These are phyloP conservation scores for Novumbra hubbsi DNA, from an alignment of 2,797 vertebrate species.

Conservation along the genomic window DNA sequence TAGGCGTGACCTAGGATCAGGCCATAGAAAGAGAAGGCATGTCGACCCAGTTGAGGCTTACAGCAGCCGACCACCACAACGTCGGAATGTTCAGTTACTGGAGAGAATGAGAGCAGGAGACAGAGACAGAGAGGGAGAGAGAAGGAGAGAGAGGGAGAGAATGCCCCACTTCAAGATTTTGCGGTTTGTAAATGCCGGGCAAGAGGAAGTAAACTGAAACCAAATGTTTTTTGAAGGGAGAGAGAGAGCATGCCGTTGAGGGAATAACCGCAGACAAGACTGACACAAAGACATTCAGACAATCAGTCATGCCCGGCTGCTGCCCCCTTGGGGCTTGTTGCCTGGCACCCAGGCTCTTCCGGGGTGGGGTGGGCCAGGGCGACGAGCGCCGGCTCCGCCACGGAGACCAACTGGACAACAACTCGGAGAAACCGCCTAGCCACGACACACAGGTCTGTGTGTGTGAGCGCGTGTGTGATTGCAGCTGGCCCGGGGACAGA, in stretches of 20 bases:
- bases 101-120: not conserved
- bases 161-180: too few relatives aligned
- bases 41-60: not conserved
- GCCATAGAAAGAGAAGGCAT: not conserved
- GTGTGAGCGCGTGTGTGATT: not conserved
- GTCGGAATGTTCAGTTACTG: not conserved
- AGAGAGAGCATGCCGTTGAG: not conserved
- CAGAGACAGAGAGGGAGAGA: not conserved
- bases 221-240: not conserved
- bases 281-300: not conserved
- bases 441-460: not conserved
- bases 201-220: too few relatives aligned
- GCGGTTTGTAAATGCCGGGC: too few relatives aligned
- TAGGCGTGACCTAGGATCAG: too few relatives aligned
- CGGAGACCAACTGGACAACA: not conserved
- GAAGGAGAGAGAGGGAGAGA: not conserved
- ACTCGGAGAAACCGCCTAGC: not conserved
- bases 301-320: not conserved
- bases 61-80: not conserved
- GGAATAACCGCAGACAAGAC: not conserved
- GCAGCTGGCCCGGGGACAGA: not conserved
- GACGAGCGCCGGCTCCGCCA: not conserved
- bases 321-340: not conserved
- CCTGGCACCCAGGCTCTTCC: not conserved
- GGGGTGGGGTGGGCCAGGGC: not conserved